These are phyloP conservation scores for Lophotriccus pileatus DNA, from an alignment of 2,797 vertebrate species.

Conservation along the genomic window DNA sequence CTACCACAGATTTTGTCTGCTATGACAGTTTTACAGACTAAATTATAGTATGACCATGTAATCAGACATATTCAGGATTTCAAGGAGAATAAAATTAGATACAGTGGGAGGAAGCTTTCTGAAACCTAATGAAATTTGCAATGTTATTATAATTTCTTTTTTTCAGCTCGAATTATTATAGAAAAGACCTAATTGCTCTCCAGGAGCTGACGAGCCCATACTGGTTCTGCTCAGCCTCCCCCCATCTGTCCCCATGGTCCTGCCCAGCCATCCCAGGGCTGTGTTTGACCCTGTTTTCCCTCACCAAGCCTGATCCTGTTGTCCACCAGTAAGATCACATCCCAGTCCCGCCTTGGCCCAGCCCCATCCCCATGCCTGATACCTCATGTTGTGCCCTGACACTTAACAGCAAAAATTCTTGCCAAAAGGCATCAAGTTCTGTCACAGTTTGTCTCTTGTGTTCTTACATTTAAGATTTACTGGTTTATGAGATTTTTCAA, in stretches of 20 bases:
- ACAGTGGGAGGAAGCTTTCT: background rate
- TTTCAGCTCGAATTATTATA: background rate
- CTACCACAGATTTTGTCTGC: background rate
- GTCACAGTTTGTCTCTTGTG: background rate
- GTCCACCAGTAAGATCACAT: accelerated
- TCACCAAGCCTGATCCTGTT: background rate
- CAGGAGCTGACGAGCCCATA: background rate
- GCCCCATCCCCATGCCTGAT: too few species aligned
- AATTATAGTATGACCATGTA: constrained; percentile 14
- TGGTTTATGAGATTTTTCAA: background rate
- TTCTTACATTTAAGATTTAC: background rate
- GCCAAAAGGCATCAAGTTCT: background rate
- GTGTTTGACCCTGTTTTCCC: background rate
- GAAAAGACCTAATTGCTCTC: background rate
- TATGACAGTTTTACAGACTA: constrained; percentile 10
- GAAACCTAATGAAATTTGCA: constrained; percentile 7
- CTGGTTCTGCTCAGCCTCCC: background rate
- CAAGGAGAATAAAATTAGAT: constrained; percentile 20
- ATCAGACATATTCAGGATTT: constrained; percentile 6
- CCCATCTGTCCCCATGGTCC: too few species aligned
- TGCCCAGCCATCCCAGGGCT: background rate
- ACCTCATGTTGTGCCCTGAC: background rate
- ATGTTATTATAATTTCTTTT: background rate
- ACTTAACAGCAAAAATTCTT: background rate
- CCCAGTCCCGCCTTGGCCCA: background rate